Base-by-base conservation (phyloP, 2,888 invertebrate genomes). In the Watsonalla binaria region DNA sequence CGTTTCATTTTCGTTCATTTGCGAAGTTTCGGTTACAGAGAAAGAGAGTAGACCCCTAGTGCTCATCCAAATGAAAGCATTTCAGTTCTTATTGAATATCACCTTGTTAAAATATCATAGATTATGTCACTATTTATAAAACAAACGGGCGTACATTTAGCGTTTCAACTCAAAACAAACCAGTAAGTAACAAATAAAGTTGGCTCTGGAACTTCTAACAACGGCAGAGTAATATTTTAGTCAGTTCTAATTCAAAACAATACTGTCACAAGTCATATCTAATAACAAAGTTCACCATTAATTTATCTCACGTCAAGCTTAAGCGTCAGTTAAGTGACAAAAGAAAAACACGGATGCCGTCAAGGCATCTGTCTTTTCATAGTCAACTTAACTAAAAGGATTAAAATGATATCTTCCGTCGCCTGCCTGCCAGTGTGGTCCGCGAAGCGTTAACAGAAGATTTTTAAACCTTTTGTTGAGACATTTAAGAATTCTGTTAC, bases 361-460 rank as follows among this genome's bases (percentile, higher is more conserved):
- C 73, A 74, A 82, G 76, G 85, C 85, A 86, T 88, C 86, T 86
- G 86, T 86, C 88, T 81, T 86, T 87, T 88, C 86, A 90, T 88
- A 88, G 87, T 80, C 88, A 90, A 90, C 90, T 90, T 89, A 88
- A 86, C 88, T 90, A 90, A 90, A 90, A 88, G 90, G 90, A 90
- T 90, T 90, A 90, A 87, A 90, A 90, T 87, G 85, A 90, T 89
- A 88, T 86, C 89, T 89, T 90, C 88, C 88, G 86, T 82, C 84
- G 79, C 81, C 83, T 84, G 82, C 82, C 90, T 86, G 76, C 78
- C 85, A 86, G 89, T 90, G 90, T 89, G 90, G 89, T 88, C 90
- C 74, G 60, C 80, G 73, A 70, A 87, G 80, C 90, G 87, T 87
- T 83, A 90, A 90, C 84, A 79, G 77, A 82, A 78, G 42, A 42